A percentile compares a stretch with the other conserved stretches of the same genome.
Evolutionary conservation across 2,888 invertebrate species (phyloP).

Genomic region (Hylaea fasciaria): DNA sequence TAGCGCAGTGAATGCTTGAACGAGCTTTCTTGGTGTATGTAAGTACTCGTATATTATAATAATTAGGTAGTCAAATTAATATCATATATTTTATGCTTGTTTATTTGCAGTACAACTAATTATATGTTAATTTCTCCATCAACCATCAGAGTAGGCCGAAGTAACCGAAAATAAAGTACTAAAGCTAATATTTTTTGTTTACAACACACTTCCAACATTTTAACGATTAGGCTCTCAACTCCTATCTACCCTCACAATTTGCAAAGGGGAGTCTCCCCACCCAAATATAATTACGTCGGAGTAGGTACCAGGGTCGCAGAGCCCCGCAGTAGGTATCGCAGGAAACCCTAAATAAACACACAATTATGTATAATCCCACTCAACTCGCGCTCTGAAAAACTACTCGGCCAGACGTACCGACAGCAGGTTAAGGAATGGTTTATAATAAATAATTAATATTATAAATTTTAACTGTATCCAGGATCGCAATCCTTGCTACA

Average conservation of each 20-base stretch:
- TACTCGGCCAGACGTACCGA: slow-evolving; percentile 54
- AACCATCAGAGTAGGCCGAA: neutral
- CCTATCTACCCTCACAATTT: slow-evolving; percentile 13
- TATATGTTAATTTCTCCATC: too few relatives aligned
- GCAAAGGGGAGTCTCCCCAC: slow-evolving; percentile 44
- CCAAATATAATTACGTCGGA: slow-evolving; percentile 64
- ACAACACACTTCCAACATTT: slow-evolving; percentile 1
- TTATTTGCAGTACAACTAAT: too few relatives aligned
- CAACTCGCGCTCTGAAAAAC: slow-evolving; percentile 65
- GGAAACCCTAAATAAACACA: slow-evolving; percentile 75
- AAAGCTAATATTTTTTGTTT: neutral
- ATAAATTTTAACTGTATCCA: slow-evolving; percentile 8
- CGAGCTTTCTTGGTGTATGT: too few relatives aligned
- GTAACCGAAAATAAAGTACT: neutral
- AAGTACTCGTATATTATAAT: neutral
- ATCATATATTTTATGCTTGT: too few relatives aligned
- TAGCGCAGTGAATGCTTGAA: too few relatives aligned
- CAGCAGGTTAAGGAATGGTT: slow-evolving; percentile 47
- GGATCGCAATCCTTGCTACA: too few relatives aligned
- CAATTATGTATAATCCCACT: slow-evolving; percentile 65
- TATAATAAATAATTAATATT: neutral
- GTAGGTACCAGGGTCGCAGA: slow-evolving; percentile 65
- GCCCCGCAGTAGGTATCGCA: slow-evolving; percentile 50
- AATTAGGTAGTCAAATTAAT: too few relatives aligned
- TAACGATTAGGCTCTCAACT: slow-evolving; percentile 16